Evolutionary conservation across 1,140 invertebrate genomes (phyloP), one percentile per base, ranked within the genome.

Genomic region (Drosophila obscura): DNA sequence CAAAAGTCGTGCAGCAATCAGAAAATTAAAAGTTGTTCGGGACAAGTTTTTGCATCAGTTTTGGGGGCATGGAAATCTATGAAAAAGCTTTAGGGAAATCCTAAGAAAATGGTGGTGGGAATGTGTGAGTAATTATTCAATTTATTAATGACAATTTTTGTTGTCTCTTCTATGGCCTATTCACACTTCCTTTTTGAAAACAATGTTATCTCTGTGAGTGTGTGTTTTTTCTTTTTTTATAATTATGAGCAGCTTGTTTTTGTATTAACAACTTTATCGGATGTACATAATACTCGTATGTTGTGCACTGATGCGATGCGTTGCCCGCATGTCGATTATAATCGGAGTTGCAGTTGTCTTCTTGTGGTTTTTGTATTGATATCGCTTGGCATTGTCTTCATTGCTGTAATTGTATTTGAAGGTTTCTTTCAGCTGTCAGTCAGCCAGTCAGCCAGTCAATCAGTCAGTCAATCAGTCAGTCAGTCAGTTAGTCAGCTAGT

Each of bases 311-410:
- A 87, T 49, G 77, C 77, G 77, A 77, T 73, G 43, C 59, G 49
- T 24, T 28, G 60, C 13, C 56, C 68, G 43, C 16, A 55, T 76
- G 73, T 76, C 72, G 73, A 85, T 87, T 87, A 73, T 77, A 55
- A 64, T 80, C 75, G 15, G 57, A 28, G 24, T 45, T 68, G 58
- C 71, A 73, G 67, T 77, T 73, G 59, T 52, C 63, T 62, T 63
- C 53, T 68, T 58, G 59, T 44, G 67, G 66, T 73, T 51, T 61
- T 43, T 63, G 44, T 61, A 85, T 79, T 88, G 83, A 82, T 85
- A 76, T 75, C 50, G 71, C 60, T 77, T 85, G 82, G 82, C 82
- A 85, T 85, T 85, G 82, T 85, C 78, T 85, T 68, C 71, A 65
- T 52, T 75, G 72, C 62, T 74, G 77, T 45, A 49, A 64, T 83